Conservation (phyloP, 2,888 invertebrate genomes). For the Metopia argyrocephala region DNA sequence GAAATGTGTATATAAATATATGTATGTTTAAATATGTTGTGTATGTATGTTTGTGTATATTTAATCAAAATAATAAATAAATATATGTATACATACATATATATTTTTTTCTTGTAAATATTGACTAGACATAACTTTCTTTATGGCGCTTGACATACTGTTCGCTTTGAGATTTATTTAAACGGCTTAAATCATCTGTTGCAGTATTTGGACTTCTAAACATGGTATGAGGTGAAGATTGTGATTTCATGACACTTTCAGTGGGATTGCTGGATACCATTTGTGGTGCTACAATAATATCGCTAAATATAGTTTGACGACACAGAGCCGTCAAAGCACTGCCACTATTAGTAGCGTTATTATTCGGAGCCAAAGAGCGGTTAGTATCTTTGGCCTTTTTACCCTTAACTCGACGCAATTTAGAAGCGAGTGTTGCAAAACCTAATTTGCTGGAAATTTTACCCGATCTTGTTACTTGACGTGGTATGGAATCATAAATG, state of each 20-base stretch:
- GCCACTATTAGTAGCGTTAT: conserved; percentile 72
- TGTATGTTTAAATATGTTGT: no score
- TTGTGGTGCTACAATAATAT: conserved; percentile 77
- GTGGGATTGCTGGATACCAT: conserved; percentile 41
- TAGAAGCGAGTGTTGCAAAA: conserved; percentile 81
- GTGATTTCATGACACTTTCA: conserved; percentile 73
- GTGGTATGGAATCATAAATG: conserved; percentile 80
- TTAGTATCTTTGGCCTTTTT: conserved; percentile 68
- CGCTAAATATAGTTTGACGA: conserved; percentile 86
- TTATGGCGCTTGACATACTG: conserved; percentile 74
- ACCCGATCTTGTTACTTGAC: conserved; percentile 75
- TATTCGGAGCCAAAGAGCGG: background rate
- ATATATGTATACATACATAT: background rate
- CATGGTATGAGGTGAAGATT: conserved; percentile 74
- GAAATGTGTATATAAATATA: background rate
- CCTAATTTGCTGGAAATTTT: conserved; percentile 78
- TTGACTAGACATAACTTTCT: conserved; percentile 75
- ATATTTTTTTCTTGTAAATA: background rate
- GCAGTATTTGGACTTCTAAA: conserved; percentile 31
- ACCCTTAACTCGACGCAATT: conserved; percentile 81
- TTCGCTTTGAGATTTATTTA: conserved; percentile 77
- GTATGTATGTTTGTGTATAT: background rate
- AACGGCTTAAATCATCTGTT: conserved; percentile 51
- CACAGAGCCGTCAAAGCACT: conserved; percentile 86
- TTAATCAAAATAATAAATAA: conserved; percentile 14